Percentiles rank a stretch among this genome's conserved stretches.
Conservation (phyloP, 2,797 vertebrate genomes). For the Phalanger gymnotis region DNA sequence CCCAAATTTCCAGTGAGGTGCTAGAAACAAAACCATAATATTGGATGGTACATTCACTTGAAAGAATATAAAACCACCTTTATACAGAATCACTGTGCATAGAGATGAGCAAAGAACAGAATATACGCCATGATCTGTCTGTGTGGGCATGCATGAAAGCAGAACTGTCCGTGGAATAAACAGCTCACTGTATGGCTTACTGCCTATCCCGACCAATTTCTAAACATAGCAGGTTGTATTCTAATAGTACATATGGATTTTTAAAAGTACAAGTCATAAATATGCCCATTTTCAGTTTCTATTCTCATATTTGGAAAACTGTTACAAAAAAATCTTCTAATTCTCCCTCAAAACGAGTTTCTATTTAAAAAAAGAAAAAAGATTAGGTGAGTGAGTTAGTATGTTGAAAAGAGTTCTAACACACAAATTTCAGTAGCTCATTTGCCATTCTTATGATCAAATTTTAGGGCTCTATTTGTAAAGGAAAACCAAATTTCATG, state of each 20-base stretch:
- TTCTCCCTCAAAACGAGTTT: conserved; percentile 40
- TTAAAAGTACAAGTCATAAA: conserved; percentile 54
- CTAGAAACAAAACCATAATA: conserved; percentile 34
- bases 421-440: conserved; percentile 31
- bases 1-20: neutral
- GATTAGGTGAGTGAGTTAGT: neutral
- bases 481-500: conserved; percentile 48
- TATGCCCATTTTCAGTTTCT: conserved; percentile 34
- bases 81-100: neutral
- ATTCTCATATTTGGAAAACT: conserved; percentile 13
- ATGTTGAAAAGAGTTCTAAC: neutral
- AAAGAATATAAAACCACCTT: neutral
- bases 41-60: neutral
- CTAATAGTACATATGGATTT: conserved; percentile 45
- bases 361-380: conserved; percentile 37
- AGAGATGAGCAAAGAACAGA: neutral
- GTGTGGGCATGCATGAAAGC: neutral
- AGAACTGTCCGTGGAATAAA: neutral
- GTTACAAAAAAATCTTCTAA: conserved; percentile 25
- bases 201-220: neutral
- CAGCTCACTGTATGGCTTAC: neutral
- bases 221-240: conserved; percentile 35
- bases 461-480: conserved; percentile 45
- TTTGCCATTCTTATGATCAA: conserved; percentile 11
- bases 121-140: accelerated